A percentile compares a stretch with the other conserved stretches of the same genome.
Conservation (phyloP, 2,113 vertebrate genomes). For the Sebastes schlegelii region DNA sequence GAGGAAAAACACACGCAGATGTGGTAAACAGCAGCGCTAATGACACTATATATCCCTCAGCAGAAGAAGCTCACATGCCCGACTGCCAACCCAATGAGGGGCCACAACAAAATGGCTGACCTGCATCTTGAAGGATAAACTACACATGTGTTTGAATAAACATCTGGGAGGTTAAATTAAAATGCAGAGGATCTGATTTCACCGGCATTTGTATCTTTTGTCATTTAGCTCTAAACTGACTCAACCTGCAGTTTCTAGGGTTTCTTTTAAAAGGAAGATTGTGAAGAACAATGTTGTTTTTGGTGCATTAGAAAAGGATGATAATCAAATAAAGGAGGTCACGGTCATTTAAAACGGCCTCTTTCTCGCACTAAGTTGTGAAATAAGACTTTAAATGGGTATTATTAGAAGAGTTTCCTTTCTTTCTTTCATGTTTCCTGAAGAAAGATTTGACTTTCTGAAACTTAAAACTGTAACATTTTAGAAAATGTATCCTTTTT, state of each 20-base stretch:
- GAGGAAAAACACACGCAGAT: neutral
- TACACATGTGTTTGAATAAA: neutral
- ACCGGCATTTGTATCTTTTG: neutral
- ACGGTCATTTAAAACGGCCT: neutral
- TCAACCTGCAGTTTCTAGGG: neutral
- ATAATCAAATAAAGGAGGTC: neutral
- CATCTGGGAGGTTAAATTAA: neutral
- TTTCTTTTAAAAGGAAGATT: neutral
- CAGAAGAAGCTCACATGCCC: neutral
- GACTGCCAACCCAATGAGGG: constrained; percentile 20
- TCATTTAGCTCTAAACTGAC: too few species aligned
- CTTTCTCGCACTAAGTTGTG: neutral
- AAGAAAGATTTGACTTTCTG: neutral
- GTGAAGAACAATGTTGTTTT: neutral
- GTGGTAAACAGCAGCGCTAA: neutral
- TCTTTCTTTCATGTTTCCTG: neutral
- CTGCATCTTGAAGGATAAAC: constrained; percentile 1
- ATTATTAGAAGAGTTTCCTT: neutral
- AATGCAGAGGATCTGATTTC: neutral
- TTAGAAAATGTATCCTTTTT: neutral
- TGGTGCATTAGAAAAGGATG: neutral
- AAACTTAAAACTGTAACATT: neutral
- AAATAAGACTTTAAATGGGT: neutral
- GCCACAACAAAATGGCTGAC: constrained; percentile 63
- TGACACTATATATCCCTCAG: neutral